Evolutionary conservation across 2,797 vertebrate species (phyloP).

Genomic region (Distichodus sexfasciatus): DNA sequence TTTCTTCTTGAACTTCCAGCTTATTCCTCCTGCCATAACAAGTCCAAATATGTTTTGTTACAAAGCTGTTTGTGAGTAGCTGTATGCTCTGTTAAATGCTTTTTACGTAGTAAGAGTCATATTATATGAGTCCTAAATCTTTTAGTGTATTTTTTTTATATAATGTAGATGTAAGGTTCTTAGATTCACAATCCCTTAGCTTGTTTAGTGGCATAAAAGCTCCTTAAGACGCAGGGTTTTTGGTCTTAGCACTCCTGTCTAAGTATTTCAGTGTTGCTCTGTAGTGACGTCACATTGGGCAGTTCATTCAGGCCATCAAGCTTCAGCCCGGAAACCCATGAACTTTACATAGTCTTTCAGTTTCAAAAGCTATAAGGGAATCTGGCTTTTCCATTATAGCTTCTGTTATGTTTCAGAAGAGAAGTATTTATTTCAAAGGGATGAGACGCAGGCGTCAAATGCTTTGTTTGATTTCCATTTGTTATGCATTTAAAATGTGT

Average conservation of each 20-base stretch:
- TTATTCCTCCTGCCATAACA: constrained; percentile 16
- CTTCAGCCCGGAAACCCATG: neutral
- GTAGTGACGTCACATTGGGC: too few species aligned
- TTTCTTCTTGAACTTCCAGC: constrained; percentile 5
- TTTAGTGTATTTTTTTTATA: constrained; percentile 27
- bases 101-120: constrained; percentile 21
- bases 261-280: constrained; percentile 23
- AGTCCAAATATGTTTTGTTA: constrained; percentile 14
- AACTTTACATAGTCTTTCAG: neutral
- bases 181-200: constrained; percentile 21
- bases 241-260: constrained; percentile 15
- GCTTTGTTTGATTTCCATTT: constrained; percentile 7
- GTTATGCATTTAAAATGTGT: neutral
- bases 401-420: constrained; percentile 8
- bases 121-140: constrained; percentile 33
- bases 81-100: too few species aligned
- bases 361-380: neutral
- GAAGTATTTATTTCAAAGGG: neutral
- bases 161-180: neutral
- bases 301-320: too few species aligned
- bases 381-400: neutral
- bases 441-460: constrained; percentile 28
- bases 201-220: constrained; percentile 17
- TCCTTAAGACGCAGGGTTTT: constrained; percentile 21
- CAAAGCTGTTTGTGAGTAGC: constrained; percentile 11